phyloP scores from a whole-genome alignment of 2,113 vertebrate genomes.

The Chlamydotis undulata region DNA sequence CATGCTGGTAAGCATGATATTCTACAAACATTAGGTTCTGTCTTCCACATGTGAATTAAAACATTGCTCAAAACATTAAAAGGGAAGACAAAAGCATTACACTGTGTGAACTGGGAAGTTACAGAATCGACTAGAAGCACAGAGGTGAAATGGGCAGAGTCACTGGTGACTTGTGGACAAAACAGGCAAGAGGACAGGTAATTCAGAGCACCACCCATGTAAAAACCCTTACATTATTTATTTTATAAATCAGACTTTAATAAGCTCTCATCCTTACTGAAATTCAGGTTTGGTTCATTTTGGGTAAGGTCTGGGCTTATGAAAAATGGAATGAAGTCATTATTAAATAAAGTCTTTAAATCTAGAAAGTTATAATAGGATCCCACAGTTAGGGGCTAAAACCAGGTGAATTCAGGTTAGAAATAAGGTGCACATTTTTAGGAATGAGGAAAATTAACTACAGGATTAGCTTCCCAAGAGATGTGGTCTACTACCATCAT shows the following conservation, averaged over 20 bases:
- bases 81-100: neutral
- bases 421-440: neutral
- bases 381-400: neutral
- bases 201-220: neutral
- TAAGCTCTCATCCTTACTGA: neutral
- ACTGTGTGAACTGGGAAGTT: neutral
- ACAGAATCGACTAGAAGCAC: neutral
- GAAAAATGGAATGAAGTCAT: neutral
- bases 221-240: neutral
- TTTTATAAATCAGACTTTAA: neutral
- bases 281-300: neutral
- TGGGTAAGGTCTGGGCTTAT: neutral
- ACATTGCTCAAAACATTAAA: neutral
- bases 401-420: neutral
- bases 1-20: accelerated
- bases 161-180: neutral
- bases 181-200: neutral
- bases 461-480: neutral
- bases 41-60: neutral
- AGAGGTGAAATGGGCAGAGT: neutral
- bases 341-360: neutral
- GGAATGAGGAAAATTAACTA: conserved; percentile 14
- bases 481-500: neutral
- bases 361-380: neutral
- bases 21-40: neutral